A percentile compares a stretch with the other conserved stretches of the same genome.
These are phyloP conservation scores for Biston stratarius DNA, from an alignment of 2,888 invertebrate species.

Conservation along the genomic window DNA sequence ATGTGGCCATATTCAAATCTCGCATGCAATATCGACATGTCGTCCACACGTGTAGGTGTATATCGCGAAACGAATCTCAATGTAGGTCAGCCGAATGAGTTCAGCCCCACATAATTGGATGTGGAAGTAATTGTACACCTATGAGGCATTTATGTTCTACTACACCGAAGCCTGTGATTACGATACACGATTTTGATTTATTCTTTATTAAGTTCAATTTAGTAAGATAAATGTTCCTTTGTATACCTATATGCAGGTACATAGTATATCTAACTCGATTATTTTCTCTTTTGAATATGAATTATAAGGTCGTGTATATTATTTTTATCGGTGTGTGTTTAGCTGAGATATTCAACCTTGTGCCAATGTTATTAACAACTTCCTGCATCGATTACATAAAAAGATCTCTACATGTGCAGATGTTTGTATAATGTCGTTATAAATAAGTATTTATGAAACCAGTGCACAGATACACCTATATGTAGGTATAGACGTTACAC, in stretches of 20 bases:
- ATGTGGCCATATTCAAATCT: slow-evolving; percentile 65
- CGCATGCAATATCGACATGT: slow-evolving; percentile 69
- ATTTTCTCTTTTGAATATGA: slow-evolving; percentile 30
- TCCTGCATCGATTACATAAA: slow-evolving; percentile 40
- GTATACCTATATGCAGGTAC: slow-evolving; percentile 33
- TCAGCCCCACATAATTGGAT: slow-evolving; percentile 69
- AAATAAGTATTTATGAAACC: slow-evolving; percentile 40
- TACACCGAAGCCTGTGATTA: slow-evolving; percentile 70
- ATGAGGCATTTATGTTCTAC: slow-evolving; percentile 71
- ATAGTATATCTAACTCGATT: slow-evolving; percentile 27
- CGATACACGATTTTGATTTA: slow-evolving; percentile 69
- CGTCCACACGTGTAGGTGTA: slow-evolving; percentile 69
- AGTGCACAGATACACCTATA: slow-evolving; percentile 42
- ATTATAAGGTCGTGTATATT: slow-evolving; percentile 16
- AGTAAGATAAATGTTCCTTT: slow-evolving; percentile 66
- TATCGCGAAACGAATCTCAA: slow-evolving; percentile 71
- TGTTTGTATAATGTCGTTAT: slow-evolving; percentile 41
- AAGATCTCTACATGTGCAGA: slow-evolving; percentile 17
- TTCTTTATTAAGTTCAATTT: slow-evolving; percentile 74
- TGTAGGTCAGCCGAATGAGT: slow-evolving; percentile 73
- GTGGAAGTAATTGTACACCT: slow-evolving; percentile 73
- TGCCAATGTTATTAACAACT: slow-evolving; percentile 29
- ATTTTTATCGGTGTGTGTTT: slow-evolving; percentile 8
- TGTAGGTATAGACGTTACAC: slow-evolving; percentile 57
- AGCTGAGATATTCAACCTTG: slow-evolving; percentile 14